Base-by-base conservation (phyloP, 2,797 vertebrate genomes). In the Florisuga fusca region DNA sequence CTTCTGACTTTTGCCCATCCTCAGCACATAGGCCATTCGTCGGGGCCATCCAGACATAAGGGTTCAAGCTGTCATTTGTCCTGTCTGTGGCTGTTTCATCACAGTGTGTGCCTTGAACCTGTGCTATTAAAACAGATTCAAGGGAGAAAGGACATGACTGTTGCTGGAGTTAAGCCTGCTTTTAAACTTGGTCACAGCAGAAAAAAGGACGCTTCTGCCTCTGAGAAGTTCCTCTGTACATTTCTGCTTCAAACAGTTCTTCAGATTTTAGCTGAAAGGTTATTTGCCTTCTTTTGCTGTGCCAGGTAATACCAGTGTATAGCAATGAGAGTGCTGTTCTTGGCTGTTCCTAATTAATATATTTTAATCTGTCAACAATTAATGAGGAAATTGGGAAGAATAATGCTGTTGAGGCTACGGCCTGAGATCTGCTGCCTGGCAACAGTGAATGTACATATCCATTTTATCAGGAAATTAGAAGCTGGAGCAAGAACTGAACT, bases 391-490 rank as follows among this genome's bases (percentile, higher is more conserved):
- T 90, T 22, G 2, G 62, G 43, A 93, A 88, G 87, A 90, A 84
- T 90, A 88, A 79, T 82, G 71, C 67, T 1, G 0, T 46, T 62
- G 89, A 93, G 77, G 38, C 73, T 90, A n/a, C 50, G 91, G 92
- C 38, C 80, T 84, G 81, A 90, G 62, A 83, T 86, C 83, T 92
- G 94, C 91, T 93, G 89, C 95, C 77, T 95, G 89, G 87, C 94
- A 96, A 93, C 80, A 0, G 54, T 91, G 34, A 59, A 86, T 90
- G 80, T 90, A 80, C 62, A 34, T 94, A 96, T 93, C 86, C 17
- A 48, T 93, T 93, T 81, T 83, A 90, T 54, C 62, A 93, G 80
- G 69, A 97, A 96, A 96, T 92, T 77, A 96, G 93, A 96, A 89
- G 90, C 82, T 89, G 80, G 86, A 85, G 61, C 55, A 87, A 89